phyloP scores from a whole-genome alignment of 2,113 vertebrate species.

The Andinoacara biseriatus region DNA sequence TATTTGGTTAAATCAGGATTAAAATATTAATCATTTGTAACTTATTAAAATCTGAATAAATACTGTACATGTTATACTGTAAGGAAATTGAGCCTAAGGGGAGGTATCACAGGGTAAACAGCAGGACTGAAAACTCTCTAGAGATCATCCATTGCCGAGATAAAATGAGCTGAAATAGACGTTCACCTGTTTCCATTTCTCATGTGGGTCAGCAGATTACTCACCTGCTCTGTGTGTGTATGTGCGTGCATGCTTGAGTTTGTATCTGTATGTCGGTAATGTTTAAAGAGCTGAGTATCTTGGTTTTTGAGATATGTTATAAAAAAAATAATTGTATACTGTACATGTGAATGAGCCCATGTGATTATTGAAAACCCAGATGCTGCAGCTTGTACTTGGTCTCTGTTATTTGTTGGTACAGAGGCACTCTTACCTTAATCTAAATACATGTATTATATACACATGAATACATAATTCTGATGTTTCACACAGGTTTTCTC shows the following conservation, averaged over 20 bases:
- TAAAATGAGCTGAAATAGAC: conserved; percentile 26
- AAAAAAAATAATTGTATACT: not conserved
- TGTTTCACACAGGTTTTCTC: not conserved
- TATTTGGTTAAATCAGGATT: not conserved
- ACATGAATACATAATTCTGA: not conserved
- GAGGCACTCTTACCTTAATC: not conserved
- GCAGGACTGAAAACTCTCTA: not conserved
- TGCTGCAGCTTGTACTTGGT: not conserved
- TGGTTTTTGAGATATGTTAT: not conserved
- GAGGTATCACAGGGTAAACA: not conserved
- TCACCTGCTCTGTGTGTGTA: not conserved
- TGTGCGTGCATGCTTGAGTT: not conserved
- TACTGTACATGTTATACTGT: not conserved
- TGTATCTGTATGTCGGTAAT: not conserved
- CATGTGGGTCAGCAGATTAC: conserved; percentile 50
- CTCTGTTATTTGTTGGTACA: not conserved
- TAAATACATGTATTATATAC: not conserved
- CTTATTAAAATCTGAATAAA: not conserved
- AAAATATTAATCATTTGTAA: not conserved
- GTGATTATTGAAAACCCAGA: not conserved
- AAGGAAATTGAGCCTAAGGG: not conserved
- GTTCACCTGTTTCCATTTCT: conserved; percentile 31
- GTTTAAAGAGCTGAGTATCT: not conserved
- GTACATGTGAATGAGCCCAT: not conserved
- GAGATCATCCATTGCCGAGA: not conserved